Evolutionary conservation across 2,113 vertebrate genomes (phyloP).

Genomic region (Scopus umbretta): DNA sequence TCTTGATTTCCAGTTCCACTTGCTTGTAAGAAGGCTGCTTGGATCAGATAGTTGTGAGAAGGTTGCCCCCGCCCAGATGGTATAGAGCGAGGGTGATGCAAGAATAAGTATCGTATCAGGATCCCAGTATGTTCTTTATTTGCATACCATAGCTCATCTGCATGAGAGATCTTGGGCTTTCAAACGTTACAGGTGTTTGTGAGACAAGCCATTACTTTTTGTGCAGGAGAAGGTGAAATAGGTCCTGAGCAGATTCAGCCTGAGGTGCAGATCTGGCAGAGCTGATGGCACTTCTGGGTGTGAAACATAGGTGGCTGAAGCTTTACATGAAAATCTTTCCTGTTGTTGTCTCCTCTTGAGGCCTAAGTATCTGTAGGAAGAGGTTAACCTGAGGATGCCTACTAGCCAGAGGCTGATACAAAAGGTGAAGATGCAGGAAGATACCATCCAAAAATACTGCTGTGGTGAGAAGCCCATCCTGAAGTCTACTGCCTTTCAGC

Average conservation of each 20-base stretch:
- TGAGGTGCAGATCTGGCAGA: not conserved
- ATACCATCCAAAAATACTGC: not conserved
- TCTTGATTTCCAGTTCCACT: not conserved
- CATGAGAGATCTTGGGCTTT: not conserved
- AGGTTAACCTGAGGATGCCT: not conserved
- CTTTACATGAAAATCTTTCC: not conserved
- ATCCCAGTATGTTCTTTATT: not conserved
- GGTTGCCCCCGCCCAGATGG: not conserved
- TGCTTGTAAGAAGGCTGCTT: not conserved
- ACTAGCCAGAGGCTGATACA: not conserved
- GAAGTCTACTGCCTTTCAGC: not conserved
- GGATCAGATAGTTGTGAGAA: not conserved
- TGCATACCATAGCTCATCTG: not conserved
- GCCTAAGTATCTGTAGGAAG: not conserved
- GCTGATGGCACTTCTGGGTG: not conserved
- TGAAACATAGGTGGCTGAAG: not conserved
- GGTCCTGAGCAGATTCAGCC: not conserved
- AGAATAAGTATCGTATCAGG: not conserved
- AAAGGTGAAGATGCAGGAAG: not conserved
- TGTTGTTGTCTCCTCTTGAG: not conserved
- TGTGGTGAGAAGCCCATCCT: not conserved
- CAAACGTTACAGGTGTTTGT: not conserved
- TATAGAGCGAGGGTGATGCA: not conserved
- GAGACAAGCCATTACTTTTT: not conserved
- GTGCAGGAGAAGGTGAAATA: not conserved